Evolutionary conservation across 2,113 vertebrate genomes (phyloP).

Genomic region (Cottus gobio): DNA sequence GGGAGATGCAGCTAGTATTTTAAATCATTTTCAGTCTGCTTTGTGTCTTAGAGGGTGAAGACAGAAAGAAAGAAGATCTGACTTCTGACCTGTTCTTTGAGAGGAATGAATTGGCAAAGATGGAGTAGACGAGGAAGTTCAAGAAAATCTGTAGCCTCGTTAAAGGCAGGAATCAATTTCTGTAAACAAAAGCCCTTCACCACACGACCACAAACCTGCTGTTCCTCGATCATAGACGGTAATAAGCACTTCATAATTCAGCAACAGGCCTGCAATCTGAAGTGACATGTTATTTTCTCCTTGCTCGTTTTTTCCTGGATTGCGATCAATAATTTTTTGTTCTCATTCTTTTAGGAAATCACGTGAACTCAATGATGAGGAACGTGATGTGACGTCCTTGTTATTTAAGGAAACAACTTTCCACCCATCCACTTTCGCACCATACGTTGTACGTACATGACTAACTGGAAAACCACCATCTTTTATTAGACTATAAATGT

Average conservation of each 20-base stretch:
- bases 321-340: slow-evolving; percentile 58
- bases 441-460: slow-evolving; percentile 31
- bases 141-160: slow-evolving; percentile 25
- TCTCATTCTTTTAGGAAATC: slow-evolving; percentile 38
- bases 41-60: not conserved
- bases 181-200: slow-evolving; percentile 52
- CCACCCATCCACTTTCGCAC: slow-evolving; percentile 27
- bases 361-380: slow-evolving; percentile 43
- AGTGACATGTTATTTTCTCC: slow-evolving; percentile 67
- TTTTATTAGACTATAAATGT: slow-evolving; percentile 59
- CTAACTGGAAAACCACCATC: slow-evolving; percentile 49
- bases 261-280: slow-evolving; percentile 45
- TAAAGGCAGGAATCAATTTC: slow-evolving; percentile 37
- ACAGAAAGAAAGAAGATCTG: not conserved
- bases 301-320: slow-evolving; percentile 70
- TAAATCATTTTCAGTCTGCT: not conserved
- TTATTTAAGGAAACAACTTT: slow-evolving; percentile 44
- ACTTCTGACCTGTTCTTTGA: not conserved
- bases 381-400: slow-evolving; percentile 39
- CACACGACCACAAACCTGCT: slow-evolving; percentile 48
- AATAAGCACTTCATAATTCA: slow-evolving; percentile 66
- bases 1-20: not conserved
- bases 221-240: slow-evolving; percentile 35
- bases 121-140: not conserved
- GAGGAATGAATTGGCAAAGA: not conserved